These are phyloP conservation scores for Apostichopus leukothele DNA, from an alignment of 53 echinoderm and acorn worm genomes.

Conservation along the genomic window DNA sequence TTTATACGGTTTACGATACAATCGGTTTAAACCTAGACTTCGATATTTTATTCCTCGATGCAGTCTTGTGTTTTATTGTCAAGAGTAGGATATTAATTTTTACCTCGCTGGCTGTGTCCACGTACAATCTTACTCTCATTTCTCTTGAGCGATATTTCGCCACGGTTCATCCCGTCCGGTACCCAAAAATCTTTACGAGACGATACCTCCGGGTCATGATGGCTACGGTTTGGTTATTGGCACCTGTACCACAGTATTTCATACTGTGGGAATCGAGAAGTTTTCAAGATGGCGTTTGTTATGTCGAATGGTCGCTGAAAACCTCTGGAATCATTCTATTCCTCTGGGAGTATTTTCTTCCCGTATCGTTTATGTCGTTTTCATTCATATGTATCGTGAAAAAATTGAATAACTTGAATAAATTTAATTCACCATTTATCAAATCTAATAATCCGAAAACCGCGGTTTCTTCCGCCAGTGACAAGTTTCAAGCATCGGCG, in stretches of 20 bases:
- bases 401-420: conserved; percentile 22
- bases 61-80: conserved; percentile 74
- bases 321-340: conserved; percentile 58
- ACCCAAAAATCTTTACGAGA: conserved; percentile 62
- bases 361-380: conserved; percentile 68
- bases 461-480: neutral
- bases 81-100: conserved; percentile 58
- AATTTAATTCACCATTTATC: neutral
- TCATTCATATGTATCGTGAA: conserved; percentile 57
- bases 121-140: conserved; percentile 69
- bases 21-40: neutral
- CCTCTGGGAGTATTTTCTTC: conserved; percentile 74
- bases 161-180: conserved; percentile 68
- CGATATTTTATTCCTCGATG: conserved; percentile 28
- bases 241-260: conserved; percentile 45
- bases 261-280: neutral
- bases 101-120: conserved; percentile 61
- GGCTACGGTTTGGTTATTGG: conserved; percentile 39
- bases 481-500: neutral
- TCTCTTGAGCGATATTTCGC: conserved; percentile 77
- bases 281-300: neutral
- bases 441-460: neutral
- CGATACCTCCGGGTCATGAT: conserved; percentile 5
- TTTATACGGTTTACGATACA: neutral
- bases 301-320: neutral